Conservation (phyloP, 2,888 invertebrate genomes). For the Penaeus monodon region DNA sequence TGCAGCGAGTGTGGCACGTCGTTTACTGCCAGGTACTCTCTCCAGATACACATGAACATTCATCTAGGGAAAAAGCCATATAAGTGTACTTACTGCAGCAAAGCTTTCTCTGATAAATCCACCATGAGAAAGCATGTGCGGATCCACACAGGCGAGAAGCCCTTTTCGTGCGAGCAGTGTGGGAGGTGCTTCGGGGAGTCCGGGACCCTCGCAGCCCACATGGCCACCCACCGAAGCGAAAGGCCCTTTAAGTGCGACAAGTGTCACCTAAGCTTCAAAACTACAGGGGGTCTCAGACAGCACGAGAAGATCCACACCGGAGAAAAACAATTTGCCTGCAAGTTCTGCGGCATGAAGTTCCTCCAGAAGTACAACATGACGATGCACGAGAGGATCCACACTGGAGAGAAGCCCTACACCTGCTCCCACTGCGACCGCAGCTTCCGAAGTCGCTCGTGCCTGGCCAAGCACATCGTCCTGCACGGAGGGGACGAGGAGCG, state of each 20-base stretch:
- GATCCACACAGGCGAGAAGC: slow-evolving; percentile 57
- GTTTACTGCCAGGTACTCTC: slow-evolving; percentile 60
- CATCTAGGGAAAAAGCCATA: slow-evolving; percentile 59
- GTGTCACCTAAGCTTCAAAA: slow-evolving; percentile 56
- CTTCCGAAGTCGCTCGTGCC: slow-evolving; percentile 57
- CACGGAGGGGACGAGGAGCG: slow-evolving; percentile 57
- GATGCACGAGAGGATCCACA: slow-evolving; percentile 61
- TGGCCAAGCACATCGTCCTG: slow-evolving; percentile 55
- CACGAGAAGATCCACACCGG: slow-evolving; percentile 57
- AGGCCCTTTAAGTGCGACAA: slow-evolving; percentile 48
- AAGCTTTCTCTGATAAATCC: slow-evolving; percentile 60
- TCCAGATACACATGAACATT: slow-evolving; percentile 62
- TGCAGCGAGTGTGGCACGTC: slow-evolving; percentile 56
- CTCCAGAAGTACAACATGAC: slow-evolving; percentile 62
- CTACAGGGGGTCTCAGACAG: slow-evolving; percentile 55
- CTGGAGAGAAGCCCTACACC: slow-evolving; percentile 57
- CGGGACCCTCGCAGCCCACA: slow-evolving; percentile 55
- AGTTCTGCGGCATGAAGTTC: slow-evolving; percentile 57
- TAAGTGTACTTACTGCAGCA: slow-evolving; percentile 57
- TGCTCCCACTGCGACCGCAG: slow-evolving; percentile 52
- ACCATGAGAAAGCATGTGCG: slow-evolving; percentile 60
- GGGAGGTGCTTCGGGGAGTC: slow-evolving; percentile 55
- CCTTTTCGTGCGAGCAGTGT: slow-evolving; percentile 52
- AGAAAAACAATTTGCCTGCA: slow-evolving; percentile 57
- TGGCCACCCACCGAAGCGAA: slow-evolving; percentile 54